phyloP scores from a whole-genome alignment of 2,888 invertebrate genomes.

The Beris morrisii region DNA sequence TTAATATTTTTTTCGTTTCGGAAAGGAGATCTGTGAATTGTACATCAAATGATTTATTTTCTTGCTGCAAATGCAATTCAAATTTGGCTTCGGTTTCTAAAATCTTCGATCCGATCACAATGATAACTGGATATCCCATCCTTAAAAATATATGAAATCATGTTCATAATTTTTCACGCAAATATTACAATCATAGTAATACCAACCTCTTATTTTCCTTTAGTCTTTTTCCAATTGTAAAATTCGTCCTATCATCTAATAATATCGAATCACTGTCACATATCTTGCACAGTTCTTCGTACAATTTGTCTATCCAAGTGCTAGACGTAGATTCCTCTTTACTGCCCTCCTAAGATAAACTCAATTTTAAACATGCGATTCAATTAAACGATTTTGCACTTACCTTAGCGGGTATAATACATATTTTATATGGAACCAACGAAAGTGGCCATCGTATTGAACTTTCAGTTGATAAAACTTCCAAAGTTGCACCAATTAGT shows the following conservation, averaged over 20 bases:
- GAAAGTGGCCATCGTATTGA: conserved; percentile 77
- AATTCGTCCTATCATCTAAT: conserved; percentile 74
- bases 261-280: conserved; percentile 48
- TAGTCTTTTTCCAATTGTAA: conserved; percentile 82
- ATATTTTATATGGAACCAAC: conserved; percentile 77
- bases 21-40: conserved; percentile 14
- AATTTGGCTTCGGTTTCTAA: conserved; percentile 58
- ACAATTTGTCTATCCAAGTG: conserved; percentile 52
- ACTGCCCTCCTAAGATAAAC: conserved; percentile 60
- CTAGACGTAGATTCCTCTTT: conserved; percentile 64
- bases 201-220: conserved; percentile 61
- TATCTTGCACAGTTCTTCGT: conserved; percentile 42
- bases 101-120: conserved; percentile 72
- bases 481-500: conserved; percentile 78
- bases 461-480: conserved; percentile 67
- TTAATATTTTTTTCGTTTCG: conserved; percentile 5
- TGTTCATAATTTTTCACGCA: not conserved
- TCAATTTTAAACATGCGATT: conserved; percentile 52
- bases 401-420: conserved; percentile 84
- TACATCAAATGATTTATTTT: conserved; percentile 8
- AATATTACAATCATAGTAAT: not conserved
- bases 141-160: conserved; percentile 41
- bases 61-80: conserved; percentile 56
- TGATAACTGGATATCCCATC: conserved; percentile 77
- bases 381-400: conserved; percentile 47